Conservation (phyloP, 2,797 vertebrate genomes). For the Channa striata region DNA sequence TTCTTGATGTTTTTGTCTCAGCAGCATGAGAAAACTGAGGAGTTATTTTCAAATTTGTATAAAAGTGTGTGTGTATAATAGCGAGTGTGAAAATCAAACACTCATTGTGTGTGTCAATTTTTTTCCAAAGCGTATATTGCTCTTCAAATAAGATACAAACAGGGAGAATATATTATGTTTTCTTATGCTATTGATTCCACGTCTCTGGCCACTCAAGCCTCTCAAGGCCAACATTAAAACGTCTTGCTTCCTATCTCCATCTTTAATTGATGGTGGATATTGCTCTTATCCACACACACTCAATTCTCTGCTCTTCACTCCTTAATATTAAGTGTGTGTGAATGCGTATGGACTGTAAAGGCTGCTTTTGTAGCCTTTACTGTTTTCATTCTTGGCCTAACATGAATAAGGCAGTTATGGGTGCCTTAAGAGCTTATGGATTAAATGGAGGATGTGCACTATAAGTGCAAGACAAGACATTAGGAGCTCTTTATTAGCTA, state of each 20-base stretch:
- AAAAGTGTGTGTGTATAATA: no score
- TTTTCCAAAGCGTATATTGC: slow-evolving; percentile 45
- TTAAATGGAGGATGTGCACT: slow-evolving; percentile 76
- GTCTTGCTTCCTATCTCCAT: slow-evolving; percentile 74
- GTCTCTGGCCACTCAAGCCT: slow-evolving; percentile 69
- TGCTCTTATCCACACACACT: slow-evolving; percentile 68
- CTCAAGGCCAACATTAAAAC: slow-evolving; percentile 78
- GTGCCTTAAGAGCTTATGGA: slow-evolving; percentile 82
- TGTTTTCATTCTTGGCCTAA: slow-evolving; percentile 77
- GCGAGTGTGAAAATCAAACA: neutral
- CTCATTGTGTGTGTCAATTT: slow-evolving; percentile 8
- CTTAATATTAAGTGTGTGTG: slow-evolving; percentile 72
- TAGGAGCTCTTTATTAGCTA: slow-evolving; percentile 82
- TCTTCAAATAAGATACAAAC: slow-evolving; percentile 45
- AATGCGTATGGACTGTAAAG: slow-evolving; percentile 77
- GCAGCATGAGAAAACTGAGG: slow-evolving; percentile 37
- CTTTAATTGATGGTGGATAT: slow-evolving; percentile 81
- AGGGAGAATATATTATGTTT: slow-evolving; percentile 56
- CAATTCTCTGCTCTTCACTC: slow-evolving; percentile 71
- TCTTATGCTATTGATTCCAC: slow-evolving; percentile 72
- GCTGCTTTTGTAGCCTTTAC: slow-evolving; percentile 79
- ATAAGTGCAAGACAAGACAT: slow-evolving; percentile 80
- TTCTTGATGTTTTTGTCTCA: slow-evolving; percentile 26
- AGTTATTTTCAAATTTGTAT: slow-evolving; percentile 60
- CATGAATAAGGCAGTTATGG: slow-evolving; percentile 75